Percentiles rank a stretch among this genome's conserved stretches.
phyloP scores from a whole-genome alignment of 2,797 vertebrate genomes.

The Prunella strophiata region DNA sequence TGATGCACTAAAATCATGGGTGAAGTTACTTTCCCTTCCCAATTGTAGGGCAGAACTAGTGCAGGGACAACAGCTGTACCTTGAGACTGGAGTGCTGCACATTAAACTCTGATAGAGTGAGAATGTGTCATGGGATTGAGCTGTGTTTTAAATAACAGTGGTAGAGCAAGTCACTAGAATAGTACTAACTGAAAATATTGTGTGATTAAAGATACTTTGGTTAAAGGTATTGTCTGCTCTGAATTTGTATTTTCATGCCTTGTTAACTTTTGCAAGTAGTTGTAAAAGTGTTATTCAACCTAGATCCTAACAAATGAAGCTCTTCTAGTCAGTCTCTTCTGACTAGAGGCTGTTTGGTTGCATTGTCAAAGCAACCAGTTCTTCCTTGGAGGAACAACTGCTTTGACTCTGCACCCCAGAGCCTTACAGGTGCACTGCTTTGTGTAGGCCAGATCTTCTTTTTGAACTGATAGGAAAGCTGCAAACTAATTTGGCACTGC shows the following conservation, averaged over 20 bases:
- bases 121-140: neutral
- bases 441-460: neutral
- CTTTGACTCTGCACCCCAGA: neutral
- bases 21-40: neutral
- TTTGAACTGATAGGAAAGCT: neutral
- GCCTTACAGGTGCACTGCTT: neutral
- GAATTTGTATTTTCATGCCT: neutral
- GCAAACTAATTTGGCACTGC: neutral
- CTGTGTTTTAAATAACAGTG: neutral
- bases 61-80: neutral
- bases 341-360: neutral
- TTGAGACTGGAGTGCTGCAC: neutral
- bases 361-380: neutral
- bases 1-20: neutral
- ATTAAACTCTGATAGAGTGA: neutral
- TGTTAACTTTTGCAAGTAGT: neutral
- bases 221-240: neutral
- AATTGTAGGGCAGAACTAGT: neutral
- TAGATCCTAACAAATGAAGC: neutral
- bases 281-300: neutral
- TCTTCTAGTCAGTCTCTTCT: neutral
- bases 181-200: neutral
- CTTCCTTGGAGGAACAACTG: neutral
- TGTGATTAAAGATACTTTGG: neutral
- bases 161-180: neutral